phyloP scores from a whole-genome alignment of 35 echinoderm and acorn worm genomes.

The Anneissia japonica region DNA sequence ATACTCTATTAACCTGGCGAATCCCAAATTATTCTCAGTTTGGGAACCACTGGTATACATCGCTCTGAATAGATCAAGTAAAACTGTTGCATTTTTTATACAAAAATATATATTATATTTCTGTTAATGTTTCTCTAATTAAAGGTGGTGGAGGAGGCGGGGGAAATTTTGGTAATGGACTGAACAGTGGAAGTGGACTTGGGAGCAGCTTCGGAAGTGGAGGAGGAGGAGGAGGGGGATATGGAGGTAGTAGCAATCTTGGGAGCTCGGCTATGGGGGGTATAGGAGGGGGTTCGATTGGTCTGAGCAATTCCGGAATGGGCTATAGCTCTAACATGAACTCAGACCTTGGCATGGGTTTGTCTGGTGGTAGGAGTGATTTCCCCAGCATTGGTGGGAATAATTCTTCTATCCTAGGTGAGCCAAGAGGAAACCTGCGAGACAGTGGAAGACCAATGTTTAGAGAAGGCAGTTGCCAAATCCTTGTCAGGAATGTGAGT shows the following conservation, averaged over 20 bases:
- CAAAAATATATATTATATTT: too few species aligned
- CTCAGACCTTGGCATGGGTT: slow-evolving; percentile 11
- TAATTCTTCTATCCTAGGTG: not conserved
- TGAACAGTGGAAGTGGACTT: slow-evolving; percentile 29
- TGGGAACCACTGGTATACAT: too few species aligned
- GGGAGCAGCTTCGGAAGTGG: slow-evolving; percentile 38
- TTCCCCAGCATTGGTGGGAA: not conserved
- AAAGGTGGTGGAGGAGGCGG: slow-evolving; percentile 24
- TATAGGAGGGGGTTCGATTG: not conserved
- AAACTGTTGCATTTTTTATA: too few species aligned
- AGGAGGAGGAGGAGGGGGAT: slow-evolving; percentile 1
- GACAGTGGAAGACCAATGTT: not conserved
- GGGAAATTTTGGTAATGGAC: slow-evolving; percentile 14
- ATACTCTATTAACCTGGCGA: too few species aligned
- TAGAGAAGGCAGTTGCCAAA: slow-evolving; percentile 40
- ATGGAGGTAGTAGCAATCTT: slow-evolving; percentile 4
- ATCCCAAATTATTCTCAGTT: too few species aligned
- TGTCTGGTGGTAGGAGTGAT: slow-evolving; percentile 21
- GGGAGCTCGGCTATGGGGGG: slow-evolving; percentile 6
- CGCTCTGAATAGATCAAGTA: too few species aligned
- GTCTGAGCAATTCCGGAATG: slow-evolving; percentile 16
- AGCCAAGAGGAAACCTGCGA: not conserved
- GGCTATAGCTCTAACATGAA: slow-evolving; percentile 4
- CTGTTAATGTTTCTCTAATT: not conserved
- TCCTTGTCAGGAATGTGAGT: slow-evolving; percentile 97